Evolutionary conservation across 1,140 invertebrate genomes (phyloP).

Genomic region (Drosophila kepulauana): DNA sequence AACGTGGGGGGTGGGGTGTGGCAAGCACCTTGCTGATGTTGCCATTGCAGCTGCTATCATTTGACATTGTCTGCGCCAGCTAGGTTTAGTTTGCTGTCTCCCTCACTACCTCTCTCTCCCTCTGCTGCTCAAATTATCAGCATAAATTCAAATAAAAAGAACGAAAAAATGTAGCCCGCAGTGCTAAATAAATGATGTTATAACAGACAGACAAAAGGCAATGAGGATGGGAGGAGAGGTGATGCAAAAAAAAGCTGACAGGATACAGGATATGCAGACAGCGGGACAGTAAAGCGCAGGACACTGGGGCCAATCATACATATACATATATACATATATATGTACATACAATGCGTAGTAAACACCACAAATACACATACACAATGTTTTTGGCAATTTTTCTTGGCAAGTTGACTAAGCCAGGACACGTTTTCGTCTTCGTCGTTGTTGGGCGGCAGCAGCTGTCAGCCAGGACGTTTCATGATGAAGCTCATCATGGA

Average conservation of each 20-base stretch:
- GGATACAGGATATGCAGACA: conserved; percentile 54
- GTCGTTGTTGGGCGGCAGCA: conserved; percentile 52
- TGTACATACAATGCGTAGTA: conserved; percentile 40
- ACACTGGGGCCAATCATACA: conserved; percentile 57
- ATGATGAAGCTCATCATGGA: conserved; percentile 80
- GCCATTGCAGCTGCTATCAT: conserved; percentile 35
- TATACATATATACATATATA: conserved; percentile 43
- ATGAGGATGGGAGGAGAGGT: conserved; percentile 10
- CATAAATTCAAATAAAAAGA: conserved; percentile 80
- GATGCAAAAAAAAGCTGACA: conserved; percentile 52
- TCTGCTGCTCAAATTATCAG: conserved; percentile 71
- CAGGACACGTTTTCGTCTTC: conserved; percentile 65
- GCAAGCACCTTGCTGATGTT: conserved; percentile 41
- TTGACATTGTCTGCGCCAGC: conserved; percentile 14
- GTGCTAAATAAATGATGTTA: conserved; percentile 82
- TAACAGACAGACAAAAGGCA: conserved; percentile 63
- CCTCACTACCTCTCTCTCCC: neutral
- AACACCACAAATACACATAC: neutral
- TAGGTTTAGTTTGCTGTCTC: conserved; percentile 10
- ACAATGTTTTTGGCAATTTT: conserved; percentile 66
- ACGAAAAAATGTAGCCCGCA: conserved; percentile 34
- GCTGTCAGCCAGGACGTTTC: conserved; percentile 60
- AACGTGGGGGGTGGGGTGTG: neutral
- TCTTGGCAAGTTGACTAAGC: conserved; percentile 79
- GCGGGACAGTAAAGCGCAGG: conserved; percentile 21